Evolutionary conservation across 2,888 invertebrate species (phyloP), one percentile per base, ranked within the genome.

Genomic region (Hirtodrosophila confusa): DNA sequence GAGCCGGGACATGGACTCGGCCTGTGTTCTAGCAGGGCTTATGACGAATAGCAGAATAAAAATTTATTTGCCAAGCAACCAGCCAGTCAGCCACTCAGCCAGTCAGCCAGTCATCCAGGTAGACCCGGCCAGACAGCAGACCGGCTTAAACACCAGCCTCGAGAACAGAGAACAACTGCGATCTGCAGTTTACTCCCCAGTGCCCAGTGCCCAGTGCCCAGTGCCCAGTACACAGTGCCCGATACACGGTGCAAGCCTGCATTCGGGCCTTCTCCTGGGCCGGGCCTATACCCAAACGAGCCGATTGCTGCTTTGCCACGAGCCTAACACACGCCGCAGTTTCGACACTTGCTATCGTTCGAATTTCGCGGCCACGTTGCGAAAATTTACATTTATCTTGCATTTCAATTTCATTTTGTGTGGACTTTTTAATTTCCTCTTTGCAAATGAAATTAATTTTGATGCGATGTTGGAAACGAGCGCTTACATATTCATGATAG

Each of bases 291-390:
- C 8, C 31, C 31, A 31, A 71, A 48, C 65, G 50, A 49, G 44
- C 49, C 50, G 57, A 69, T 60, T 62, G 58, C 53, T 62, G 66
- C 54, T 79, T 80, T 86, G 89, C 80, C 89, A 89, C 89, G 89
- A 89, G 89, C 88, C 89, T 82, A 89, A 86, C 90, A 86, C 90
- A 90, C 88, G 90, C 88, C 79, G 78, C 69, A 50, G 78, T 63
- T 78, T 80, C 85, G 69, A 78, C 82, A 85, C 86, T 85, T 82
- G 76, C 78, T 56, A 51, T 64, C 54, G 47, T 64, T 54, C 57
- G 62, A 47, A 53, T 66, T 72, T 75, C 67, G 69, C 60, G 64
- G 75, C 56, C 56, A 49, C 63, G 85, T 63, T 78, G 67, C 69
- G 49, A 70, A 78, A 78, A 83, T 83, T 84, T 86, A 80, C 83